A percentile compares a stretch with the other conserved stretches of the same genome.
Evolutionary conservation across 1,140 invertebrate genomes (phyloP).

Genomic region (Leptinotarsa lineolata): DNA sequence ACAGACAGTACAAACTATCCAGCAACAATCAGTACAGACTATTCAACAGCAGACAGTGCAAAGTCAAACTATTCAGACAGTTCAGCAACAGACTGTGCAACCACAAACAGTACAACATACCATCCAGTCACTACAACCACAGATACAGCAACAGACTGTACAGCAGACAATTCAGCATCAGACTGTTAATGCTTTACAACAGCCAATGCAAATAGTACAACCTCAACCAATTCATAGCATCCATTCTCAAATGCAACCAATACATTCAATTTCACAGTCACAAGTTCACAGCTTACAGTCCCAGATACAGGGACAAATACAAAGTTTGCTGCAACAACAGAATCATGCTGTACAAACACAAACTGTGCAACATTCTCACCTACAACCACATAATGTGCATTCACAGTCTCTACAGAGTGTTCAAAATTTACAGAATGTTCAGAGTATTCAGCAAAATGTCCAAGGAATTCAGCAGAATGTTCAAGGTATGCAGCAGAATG

Average conservation of each 20-base stretch:
- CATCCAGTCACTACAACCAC: constrained; percentile 49
- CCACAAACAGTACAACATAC: constrained; percentile 49
- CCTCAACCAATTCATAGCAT: constrained; percentile 49
- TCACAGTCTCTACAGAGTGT: constrained; percentile 36
- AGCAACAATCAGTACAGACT: constrained; percentile 55
- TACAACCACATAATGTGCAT: constrained; percentile 38
- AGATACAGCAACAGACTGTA: constrained; percentile 53
- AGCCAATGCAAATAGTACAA: constrained; percentile 53
- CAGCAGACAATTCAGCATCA: constrained; percentile 54
- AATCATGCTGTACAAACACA: constrained; percentile 43
- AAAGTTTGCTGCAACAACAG: constrained; percentile 51
- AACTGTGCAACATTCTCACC: constrained; percentile 36
- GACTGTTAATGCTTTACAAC: constrained; percentile 49
- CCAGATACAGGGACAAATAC: constrained; percentile 51
- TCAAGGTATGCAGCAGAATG: constrained; percentile 33
- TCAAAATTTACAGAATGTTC: constrained; percentile 36
- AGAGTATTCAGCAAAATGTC: constrained; percentile 32
- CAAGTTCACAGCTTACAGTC: constrained; percentile 49
- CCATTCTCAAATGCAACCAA: constrained; percentile 41
- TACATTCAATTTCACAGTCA: constrained; percentile 43
- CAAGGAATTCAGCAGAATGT: constrained; percentile 29
- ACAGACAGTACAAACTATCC: constrained; percentile 56
- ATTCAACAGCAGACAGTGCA: constrained; percentile 56
- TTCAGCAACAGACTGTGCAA: constrained; percentile 54
- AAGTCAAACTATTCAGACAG: constrained; percentile 53